These are phyloP conservation scores for Fukomys damarensis DNA, from an alignment of 2,113 vertebrate species.

Conservation along the genomic window DNA sequence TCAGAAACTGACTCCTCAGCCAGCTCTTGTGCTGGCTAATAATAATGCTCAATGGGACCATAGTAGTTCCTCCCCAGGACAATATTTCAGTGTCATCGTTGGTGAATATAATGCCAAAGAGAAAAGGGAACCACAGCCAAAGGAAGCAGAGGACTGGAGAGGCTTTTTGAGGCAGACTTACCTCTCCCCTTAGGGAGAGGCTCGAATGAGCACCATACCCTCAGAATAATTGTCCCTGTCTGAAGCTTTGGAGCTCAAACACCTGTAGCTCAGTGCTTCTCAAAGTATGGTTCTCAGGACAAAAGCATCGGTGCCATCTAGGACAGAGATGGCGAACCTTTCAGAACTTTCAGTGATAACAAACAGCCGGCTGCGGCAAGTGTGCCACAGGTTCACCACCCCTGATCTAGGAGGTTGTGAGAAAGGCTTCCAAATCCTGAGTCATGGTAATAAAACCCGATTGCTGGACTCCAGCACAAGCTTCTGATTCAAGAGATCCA, in stretches of 20 bases:
- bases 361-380: neutral
- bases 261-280: neutral
- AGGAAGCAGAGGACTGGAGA: neutral
- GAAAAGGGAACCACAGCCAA: neutral
- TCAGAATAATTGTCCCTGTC: neutral
- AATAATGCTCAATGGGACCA: slow-evolving; percentile 59
- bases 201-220: neutral
- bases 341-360: neutral
- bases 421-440: neutral
- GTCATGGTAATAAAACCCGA: neutral
- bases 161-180: neutral
- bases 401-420: neutral
- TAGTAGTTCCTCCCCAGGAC: neutral
- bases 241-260: neutral
- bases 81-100: neutral
- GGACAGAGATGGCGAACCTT: neutral
- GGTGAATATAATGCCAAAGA: neutral
- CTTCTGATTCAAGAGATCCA: neutral
- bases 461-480: neutral
- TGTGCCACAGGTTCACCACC: neutral
- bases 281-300: neutral
- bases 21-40: neutral
- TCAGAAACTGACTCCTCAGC: neutral
- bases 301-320: neutral
- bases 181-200: neutral